These are phyloP conservation scores for Leucophenga maculata DNA, from an alignment of 2,888 invertebrate species.

Conservation along the genomic window DNA sequence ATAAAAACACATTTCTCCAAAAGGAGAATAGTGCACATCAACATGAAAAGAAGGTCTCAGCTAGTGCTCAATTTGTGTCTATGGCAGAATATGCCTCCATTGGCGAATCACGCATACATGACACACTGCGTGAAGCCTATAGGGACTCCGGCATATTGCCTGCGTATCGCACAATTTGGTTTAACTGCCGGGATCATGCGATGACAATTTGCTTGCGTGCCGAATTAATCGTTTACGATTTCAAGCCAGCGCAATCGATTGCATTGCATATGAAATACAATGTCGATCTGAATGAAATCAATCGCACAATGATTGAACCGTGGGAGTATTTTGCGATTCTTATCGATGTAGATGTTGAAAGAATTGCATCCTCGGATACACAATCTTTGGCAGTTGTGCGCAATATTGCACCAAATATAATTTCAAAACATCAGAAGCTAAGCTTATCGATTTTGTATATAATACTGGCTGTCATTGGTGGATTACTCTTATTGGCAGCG, in stretches of 20 bases:
- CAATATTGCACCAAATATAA: conserved; percentile 69
- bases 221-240: conserved; percentile 65
- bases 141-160: conserved; percentile 61
- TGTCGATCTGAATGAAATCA: conserved; percentile 69
- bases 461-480: conserved; percentile 71
- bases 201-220: conserved; percentile 68
- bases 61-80: conserved; percentile 56
- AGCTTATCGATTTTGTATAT: conserved; percentile 72
- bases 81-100: conserved; percentile 67
- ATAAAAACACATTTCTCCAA: conserved; percentile 66
- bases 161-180: conserved; percentile 71
- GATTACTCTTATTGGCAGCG: conserved; percentile 70
- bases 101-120: conserved; percentile 61
- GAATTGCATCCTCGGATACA: conserved; percentile 52
- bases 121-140: conserved; percentile 65
- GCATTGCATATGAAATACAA: conserved; percentile 65
- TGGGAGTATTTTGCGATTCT: conserved; percentile 71
- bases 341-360: conserved; percentile 61
- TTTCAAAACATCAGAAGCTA: conserved; percentile 68
- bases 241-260: conserved; percentile 64
- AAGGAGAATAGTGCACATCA: conserved; percentile 61
- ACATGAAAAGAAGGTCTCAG: conserved; percentile 32
- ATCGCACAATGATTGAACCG: conserved; percentile 69
- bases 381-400: conserved; percentile 56
- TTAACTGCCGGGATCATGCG: conserved; percentile 67